Base-by-base conservation (phyloP, 2,888 invertebrate genomes). In the Epinotia demarniana region DNA sequence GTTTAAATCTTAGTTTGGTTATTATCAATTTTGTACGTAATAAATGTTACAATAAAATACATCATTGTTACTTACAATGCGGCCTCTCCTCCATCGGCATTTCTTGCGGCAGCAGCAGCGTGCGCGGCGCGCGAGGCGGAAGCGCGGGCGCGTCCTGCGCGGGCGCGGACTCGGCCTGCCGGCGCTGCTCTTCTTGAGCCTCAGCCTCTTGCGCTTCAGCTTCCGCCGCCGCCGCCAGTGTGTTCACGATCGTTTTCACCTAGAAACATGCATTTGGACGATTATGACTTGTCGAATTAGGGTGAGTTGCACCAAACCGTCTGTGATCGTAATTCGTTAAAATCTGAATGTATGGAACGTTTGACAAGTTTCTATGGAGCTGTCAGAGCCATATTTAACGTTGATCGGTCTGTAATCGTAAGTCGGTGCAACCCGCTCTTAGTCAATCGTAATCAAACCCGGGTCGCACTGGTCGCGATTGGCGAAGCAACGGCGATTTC, bases 11-110 rank as follows among this genome's bases (percentile, higher is more conserved):
- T 23, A 23, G 1, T 23, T 23, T 23, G 23, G 23, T 23, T 2
- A 23, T 23, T 23, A 23, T 2, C 23, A 23, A 23, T 23, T 23
- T 1, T 23, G 23, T 23, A 23, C 23, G 23, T 23, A 23, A 23
- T 23, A 23, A 23, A 23, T 23, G 2, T 23, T 23, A 23, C 1
- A 23, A 23, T 23, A 23, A 23, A 23, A 23, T 23, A 23, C 23
- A 23, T 23, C 23, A 23, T 23, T 1, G 23, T 64, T 0, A 95
- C 97, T 96, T 89, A 97, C 97, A 97, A 84, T 97, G 97, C 78
- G 97, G 97, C 89, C 97, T 96, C 87, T 95, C 95, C 79, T 96
- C 96, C 81, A 95, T 94, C 70, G 94, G 93, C 84, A 94, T 91
- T 43, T 95, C 94, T 84, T 95, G 94, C 72, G 96, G 95, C 89